Percentiles rank a stretch among this genome's conserved stretches.
phyloP scores from a whole-genome alignment of 92 coral and sea anemone species.

The Metridium senile region DNA sequence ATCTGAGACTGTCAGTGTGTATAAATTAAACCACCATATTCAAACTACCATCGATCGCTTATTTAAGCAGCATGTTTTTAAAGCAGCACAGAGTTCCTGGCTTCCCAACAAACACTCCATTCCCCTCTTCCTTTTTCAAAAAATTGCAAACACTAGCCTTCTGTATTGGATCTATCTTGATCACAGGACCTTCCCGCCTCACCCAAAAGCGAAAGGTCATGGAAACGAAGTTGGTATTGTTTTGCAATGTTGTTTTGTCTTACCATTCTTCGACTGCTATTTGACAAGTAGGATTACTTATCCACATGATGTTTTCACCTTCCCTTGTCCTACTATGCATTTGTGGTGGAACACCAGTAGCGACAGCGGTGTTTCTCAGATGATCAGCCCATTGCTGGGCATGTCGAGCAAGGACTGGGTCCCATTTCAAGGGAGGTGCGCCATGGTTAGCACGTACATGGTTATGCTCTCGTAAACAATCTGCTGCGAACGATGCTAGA shows the following conservation, averaged over 20 bases:
- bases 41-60: too few relatives aligned
- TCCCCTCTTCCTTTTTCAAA: too few relatives aligned
- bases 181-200: too few relatives aligned
- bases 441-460: constrained; percentile 33
- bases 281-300: constrained; percentile 25
- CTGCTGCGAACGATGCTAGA: constrained; percentile 30
- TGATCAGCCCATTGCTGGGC: constrained; percentile 46
- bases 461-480: constrained; percentile 41
- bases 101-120: too few relatives aligned
- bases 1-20: too few relatives aligned
- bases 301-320: constrained; percentile 37
- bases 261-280: constrained; percentile 43
- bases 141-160: too few relatives aligned
- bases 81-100: too few relatives aligned
- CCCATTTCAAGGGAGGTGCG: constrained; percentile 37
- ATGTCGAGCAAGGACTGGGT: constrained; percentile 27
- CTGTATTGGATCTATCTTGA: too few relatives aligned
- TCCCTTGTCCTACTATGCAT: constrained; percentile 6
- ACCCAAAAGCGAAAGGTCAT: too few relatives aligned
- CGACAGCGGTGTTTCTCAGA: background rate
- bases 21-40: too few relatives aligned
- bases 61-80: too few relatives aligned
- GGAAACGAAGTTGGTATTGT: too few relatives aligned
- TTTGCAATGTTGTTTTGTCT: background rate
- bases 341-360: background rate